phyloP scores from a whole-genome alignment of 2,888 invertebrate species.

The Anticlea derivata region DNA sequence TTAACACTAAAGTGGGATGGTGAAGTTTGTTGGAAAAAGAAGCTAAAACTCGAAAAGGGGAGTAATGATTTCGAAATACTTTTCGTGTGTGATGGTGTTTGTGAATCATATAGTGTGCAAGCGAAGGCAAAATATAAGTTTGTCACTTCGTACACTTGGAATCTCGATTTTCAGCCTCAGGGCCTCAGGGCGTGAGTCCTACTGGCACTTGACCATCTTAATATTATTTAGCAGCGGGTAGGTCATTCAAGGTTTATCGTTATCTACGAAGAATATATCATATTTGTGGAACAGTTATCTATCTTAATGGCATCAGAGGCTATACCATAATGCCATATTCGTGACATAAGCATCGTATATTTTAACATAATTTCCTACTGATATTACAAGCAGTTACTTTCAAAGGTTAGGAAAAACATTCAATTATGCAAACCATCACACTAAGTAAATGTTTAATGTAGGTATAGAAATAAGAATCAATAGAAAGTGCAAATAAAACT shows the following conservation, averaged over 20 bases:
- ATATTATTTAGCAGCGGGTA: conserved; percentile 6
- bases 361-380: conserved; percentile 39
- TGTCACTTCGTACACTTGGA: too few species aligned
- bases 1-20: too few species aligned
- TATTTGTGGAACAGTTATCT: conserved; percentile 8
- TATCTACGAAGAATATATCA: conserved; percentile 4
- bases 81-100: too few species aligned
- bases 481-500: conserved; percentile 13
- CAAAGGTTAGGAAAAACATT: conserved; percentile 47
- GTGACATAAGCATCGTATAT: conserved; percentile 26
- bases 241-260: conserved; percentile 8
- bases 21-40: too few species aligned
- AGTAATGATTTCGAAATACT: too few species aligned
- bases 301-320: conserved; percentile 29
- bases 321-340: conserved; percentile 24
- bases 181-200: too few species aligned
- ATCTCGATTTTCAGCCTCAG: too few species aligned
- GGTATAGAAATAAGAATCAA: conserved; percentile 40
- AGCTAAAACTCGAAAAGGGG: too few species aligned
- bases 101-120: too few species aligned
- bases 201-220: too few species aligned
- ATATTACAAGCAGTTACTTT: conserved; percentile 41
- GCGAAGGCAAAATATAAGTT: too few species aligned
- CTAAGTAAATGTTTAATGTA: conserved; percentile 44
- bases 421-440: conserved; percentile 46